Conservation (phyloP, 2,888 invertebrate species). For the Drosophila limbata region DNA sequence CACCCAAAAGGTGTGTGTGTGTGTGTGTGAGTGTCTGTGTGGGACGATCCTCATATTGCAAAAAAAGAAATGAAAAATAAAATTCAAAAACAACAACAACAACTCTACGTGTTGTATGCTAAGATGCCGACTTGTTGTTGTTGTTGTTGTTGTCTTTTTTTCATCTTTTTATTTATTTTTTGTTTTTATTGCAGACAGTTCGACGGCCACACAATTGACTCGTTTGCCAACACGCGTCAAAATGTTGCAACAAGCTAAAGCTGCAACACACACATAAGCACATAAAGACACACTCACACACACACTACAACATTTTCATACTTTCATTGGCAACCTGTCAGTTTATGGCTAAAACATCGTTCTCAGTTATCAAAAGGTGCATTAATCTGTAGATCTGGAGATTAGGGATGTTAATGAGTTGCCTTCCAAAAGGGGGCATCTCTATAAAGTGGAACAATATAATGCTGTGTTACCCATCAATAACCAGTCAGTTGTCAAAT, state of each 20-base stretch:
- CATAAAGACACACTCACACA: constrained; percentile 3
- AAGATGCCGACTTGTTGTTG: constrained; percentile 24
- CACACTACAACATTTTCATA: neutral
- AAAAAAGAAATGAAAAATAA: constrained; percentile 60
- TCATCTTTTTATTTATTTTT: neutral
- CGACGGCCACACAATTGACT: constrained; percentile 75
- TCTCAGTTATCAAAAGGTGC: constrained; percentile 35
- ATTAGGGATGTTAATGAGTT: constrained; percentile 45
- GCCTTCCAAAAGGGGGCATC: neutral
- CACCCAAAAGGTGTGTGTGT: constrained; percentile 49
- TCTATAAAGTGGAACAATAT: neutral
- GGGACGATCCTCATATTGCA: constrained; percentile 72
- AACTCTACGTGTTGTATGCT: constrained; percentile 30
- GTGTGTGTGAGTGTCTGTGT: constrained; percentile 65
- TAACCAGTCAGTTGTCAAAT: constrained; percentile 15
- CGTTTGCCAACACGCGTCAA: constrained; percentile 74
- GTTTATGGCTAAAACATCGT: constrained; percentile 10
- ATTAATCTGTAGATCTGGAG: constrained; percentile 36
- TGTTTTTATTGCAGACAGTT: constrained; percentile 56
- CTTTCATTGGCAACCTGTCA: constrained; percentile 28
- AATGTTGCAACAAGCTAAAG: constrained; percentile 44
- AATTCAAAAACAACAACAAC: constrained; percentile 15
- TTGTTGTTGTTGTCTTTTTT: constrained; percentile 10
- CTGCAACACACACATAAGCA: constrained; percentile 31
- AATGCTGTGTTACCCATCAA: constrained; percentile 7